Evolutionary conservation across 1,140 invertebrate species (phyloP).

Genomic region (Apis cerana): DNA sequence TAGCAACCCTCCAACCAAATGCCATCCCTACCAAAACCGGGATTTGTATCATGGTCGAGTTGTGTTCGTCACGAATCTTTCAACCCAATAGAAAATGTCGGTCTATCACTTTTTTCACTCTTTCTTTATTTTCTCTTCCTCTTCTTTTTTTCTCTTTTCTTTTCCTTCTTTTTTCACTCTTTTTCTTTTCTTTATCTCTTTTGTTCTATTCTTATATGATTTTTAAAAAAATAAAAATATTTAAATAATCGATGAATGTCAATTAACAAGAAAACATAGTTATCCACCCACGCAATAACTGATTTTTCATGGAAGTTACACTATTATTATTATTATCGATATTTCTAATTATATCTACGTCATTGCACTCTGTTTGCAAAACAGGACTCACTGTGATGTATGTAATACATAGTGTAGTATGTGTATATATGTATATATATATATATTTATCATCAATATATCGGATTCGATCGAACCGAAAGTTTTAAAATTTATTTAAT

Average conservation of each 20-base stretch:
- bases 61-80: conserved; percentile 1
- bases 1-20: conserved; percentile 57
- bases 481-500: neutral
- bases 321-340: neutral
- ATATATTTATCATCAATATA: neutral
- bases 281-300: neutral
- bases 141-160: neutral
- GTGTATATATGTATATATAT: neutral
- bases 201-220: neutral
- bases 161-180: neutral
- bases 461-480: neutral
- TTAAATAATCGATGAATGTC: conserved; percentile 11
- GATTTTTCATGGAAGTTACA: neutral
- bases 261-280: neutral
- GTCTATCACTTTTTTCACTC: no score
- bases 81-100: neutral
- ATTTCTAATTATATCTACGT: conserved; percentile 35
- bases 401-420: no score
- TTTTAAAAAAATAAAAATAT: neutral
- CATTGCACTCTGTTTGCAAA: neutral
- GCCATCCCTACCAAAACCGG: conserved; percentile 29
- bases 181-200: neutral
- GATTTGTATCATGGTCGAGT: conserved; percentile 6
- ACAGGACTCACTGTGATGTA: neutral
- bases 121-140: neutral